Conservation (phyloP, 2,113 vertebrate species). For the Corythoichthys haematopterus region DNA sequence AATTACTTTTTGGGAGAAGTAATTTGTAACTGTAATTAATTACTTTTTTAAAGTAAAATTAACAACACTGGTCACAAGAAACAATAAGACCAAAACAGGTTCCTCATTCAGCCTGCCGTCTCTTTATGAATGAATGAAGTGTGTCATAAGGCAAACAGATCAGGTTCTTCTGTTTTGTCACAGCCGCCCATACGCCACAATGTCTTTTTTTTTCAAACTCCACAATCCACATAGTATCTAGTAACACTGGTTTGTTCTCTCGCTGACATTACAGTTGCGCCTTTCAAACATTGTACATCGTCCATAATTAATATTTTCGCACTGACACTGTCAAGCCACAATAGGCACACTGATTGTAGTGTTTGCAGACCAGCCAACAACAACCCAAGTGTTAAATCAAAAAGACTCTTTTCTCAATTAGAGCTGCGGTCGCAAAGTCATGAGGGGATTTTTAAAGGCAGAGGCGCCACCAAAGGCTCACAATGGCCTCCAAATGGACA, state of each 20-base stretch:
- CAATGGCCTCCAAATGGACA: not conserved
- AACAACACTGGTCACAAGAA: not conserved
- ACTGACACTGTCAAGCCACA: not conserved
- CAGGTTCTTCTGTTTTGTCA: not conserved
- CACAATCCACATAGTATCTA: not conserved
- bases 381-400: not conserved
- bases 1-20: too few species aligned
- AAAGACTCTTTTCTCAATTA: not conserved
- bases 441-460: not conserved
- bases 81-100: not conserved
- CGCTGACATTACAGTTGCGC: not conserved
- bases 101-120: not conserved
- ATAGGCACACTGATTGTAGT: not conserved
- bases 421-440: not conserved
- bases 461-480: not conserved
- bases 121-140: not conserved
- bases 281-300: not conserved
- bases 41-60: too few species aligned
- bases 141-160: not conserved
- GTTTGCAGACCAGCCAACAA: not conserved
- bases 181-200: not conserved
- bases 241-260: not conserved
- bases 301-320: not conserved
- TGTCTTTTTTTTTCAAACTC: not conserved
- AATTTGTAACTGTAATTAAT: too few species aligned